Percentiles rank a stretch among this genome's conserved stretches.
These are phyloP conservation scores for Lutraria lutraria DNA, from an alignment of 2,888 invertebrate species.

Conservation along the genomic window DNA sequence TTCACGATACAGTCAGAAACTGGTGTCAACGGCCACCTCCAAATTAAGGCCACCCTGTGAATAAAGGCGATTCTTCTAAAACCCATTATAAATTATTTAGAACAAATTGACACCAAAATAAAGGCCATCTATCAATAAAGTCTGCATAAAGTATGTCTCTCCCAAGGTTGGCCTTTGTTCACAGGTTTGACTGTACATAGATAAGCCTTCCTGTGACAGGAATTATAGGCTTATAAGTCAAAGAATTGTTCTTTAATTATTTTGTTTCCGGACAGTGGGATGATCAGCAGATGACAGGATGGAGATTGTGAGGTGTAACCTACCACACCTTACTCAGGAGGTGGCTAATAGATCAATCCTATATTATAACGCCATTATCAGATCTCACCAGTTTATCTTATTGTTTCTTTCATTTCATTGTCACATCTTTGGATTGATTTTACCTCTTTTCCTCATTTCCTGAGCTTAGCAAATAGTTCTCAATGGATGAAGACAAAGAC, in stretches of 20 bases:
- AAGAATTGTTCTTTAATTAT: not conserved
- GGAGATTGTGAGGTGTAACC: not conserved
- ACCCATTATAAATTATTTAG: no score
- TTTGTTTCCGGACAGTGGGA: not conserved
- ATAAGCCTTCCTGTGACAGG: not conserved
- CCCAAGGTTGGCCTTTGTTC: no score
- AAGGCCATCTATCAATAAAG: no score
- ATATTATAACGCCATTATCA: not conserved
- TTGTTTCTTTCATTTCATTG: not conserved
- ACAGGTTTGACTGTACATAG: not conserved
- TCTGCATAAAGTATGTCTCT: no score
- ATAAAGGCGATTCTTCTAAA: no score
- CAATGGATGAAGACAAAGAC: slow-evolving; percentile 33
- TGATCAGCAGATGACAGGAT: no score
- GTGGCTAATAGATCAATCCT: not conserved
- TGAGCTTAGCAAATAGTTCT: slow-evolving; percentile 26
- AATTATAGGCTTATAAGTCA: not conserved
- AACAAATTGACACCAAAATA: no score
- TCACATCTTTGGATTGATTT: slow-evolving; percentile 40
- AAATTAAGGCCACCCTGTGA: no score
- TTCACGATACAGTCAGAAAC: no score
- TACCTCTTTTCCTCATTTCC: slow-evolving; percentile 44
- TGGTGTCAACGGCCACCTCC: no score
- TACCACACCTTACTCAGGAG: not conserved
- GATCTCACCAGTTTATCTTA: slow-evolving; percentile 10